Percentiles rank a stretch among this genome's conserved stretches.
Conservation (phyloP, 2,888 invertebrate species). For the Philaethria dido region DNA sequence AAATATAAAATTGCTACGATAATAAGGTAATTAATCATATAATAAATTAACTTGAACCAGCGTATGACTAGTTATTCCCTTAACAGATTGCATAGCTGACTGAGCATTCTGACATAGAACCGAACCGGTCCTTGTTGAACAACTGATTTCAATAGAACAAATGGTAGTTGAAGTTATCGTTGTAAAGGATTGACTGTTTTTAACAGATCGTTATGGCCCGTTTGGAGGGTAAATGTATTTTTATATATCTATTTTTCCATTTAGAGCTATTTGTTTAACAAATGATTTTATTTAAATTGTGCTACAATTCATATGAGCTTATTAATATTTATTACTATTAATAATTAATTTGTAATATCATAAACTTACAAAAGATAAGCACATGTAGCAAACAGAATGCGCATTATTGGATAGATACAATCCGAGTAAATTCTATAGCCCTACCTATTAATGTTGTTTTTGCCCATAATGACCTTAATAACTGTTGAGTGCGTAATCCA, state of each 20-base stretch:
- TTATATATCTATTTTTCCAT: not conserved
- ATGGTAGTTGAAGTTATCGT: slow-evolving; percentile 31
- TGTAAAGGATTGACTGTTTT: slow-evolving; percentile 26
- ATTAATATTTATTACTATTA: not conserved
- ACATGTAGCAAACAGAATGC: slow-evolving; percentile 1
- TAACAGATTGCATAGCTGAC: slow-evolving; percentile 32
- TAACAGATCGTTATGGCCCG: slow-evolving; percentile 4
- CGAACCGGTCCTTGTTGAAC: slow-evolving; percentile 27
- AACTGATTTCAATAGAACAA: slow-evolving; percentile 32
- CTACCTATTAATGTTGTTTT: slow-evolving; percentile 27
- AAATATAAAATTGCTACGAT: slow-evolving; percentile 1
- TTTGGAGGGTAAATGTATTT: not conserved
- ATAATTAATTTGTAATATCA: not conserved
- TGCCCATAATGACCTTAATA: slow-evolving; percentile 33
- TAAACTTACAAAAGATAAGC: not conserved
- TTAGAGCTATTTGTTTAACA: not conserved
- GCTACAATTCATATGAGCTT: no score
- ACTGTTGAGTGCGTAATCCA: slow-evolving; percentile 38
- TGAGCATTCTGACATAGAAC: slow-evolving; percentile 25
- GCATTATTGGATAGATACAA: slow-evolving; percentile 8
- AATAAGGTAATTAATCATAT: slow-evolving; percentile 27
- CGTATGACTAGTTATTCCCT: slow-evolving; percentile 29
- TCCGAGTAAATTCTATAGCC: slow-evolving; percentile 23
- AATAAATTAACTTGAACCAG: slow-evolving; percentile 23
- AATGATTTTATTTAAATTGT: not conserved